These are phyloP conservation scores for Manis pentadactyla DNA, from an alignment of 2,797 vertebrate genomes.

Conservation along the genomic window DNA sequence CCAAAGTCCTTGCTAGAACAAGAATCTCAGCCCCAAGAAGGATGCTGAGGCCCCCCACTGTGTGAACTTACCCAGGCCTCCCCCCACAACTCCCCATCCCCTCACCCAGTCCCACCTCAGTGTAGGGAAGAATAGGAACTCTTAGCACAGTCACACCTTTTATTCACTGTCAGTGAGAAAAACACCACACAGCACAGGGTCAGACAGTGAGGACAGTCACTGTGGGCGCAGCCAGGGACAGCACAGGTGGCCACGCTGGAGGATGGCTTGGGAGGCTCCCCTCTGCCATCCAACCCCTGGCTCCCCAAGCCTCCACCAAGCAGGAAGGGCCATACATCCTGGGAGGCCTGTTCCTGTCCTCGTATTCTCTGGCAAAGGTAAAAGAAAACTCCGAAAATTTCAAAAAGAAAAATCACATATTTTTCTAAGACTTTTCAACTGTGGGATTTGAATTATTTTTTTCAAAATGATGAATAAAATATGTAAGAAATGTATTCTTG, in stretches of 20 bases:
- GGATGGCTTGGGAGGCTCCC: background rate
- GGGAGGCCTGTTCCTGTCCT: background rate
- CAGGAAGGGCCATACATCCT: background rate
- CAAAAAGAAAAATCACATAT: constrained; percentile 17
- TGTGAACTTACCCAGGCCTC: background rate
- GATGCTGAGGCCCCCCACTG: too few relatives aligned
- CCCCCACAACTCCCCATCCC: too few relatives aligned
- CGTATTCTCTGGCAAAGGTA: constrained; percentile 3
- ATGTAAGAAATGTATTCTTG: constrained; percentile 65
- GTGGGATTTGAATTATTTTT: background rate
- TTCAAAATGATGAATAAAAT: constrained; percentile 70
- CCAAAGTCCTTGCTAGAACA: background rate
- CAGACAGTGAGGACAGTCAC: constrained; percentile 44
- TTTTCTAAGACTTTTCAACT: constrained; percentile 52
- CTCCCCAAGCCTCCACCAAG: background rate
- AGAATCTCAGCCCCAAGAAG: background rate
- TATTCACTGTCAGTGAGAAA: constrained; percentile 76
- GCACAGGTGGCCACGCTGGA: background rate
- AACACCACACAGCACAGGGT: constrained; percentile 60
- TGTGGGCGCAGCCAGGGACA: constrained; percentile 15
- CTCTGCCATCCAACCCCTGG: background rate
- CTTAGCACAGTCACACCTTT: constrained; percentile 67
- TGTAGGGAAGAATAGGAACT: constrained; percentile 6
- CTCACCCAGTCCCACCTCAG: background rate
- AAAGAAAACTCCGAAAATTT: constrained; percentile 56